phyloP scores from a whole-genome alignment of 2,797 vertebrate species.

The Parotocinclus haroldoi region DNA sequence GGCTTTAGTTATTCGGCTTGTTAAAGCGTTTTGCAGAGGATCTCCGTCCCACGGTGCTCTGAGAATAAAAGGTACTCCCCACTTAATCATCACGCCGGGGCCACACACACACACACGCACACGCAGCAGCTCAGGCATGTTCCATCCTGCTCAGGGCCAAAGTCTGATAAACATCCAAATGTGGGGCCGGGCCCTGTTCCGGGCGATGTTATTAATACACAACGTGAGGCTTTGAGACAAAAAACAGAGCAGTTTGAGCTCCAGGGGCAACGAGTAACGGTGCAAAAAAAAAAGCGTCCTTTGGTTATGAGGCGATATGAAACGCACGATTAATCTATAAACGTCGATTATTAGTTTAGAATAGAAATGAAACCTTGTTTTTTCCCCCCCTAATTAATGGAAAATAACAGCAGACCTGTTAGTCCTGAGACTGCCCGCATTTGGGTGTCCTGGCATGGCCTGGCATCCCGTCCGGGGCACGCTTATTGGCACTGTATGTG shows the following conservation, averaged over 20 bases:
- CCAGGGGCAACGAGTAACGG: neutral
- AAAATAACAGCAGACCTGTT: no score
- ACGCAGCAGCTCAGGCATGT: conserved; percentile 28
- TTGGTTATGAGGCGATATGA: no score
- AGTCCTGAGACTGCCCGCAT: no score
- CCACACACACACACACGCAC: conserved; percentile 50
- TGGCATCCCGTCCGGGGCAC: no score
- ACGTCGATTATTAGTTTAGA: no score
- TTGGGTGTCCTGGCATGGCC: no score
- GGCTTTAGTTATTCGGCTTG: conserved; percentile 26
- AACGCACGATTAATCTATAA: no score
- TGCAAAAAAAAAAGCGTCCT: no score
- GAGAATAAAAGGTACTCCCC: conserved; percentile 39
- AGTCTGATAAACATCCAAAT: conserved; percentile 51
- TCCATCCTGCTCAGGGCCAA: conserved; percentile 39
- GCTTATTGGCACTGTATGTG: no score
- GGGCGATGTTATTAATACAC: conserved; percentile 46
- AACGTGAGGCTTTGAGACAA: conserved; percentile 32
- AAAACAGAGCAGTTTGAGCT: neutral
- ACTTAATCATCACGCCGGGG: conserved; percentile 43
- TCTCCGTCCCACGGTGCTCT: conserved; percentile 35
- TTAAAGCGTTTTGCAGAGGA: conserved; percentile 36
- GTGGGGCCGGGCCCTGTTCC: conserved; percentile 42
- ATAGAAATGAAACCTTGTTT: no score
- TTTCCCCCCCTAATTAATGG: no score